These are phyloP conservation scores for Drosophila melanica DNA, from an alignment of 1,140 invertebrate species.

Conservation along the genomic window DNA sequence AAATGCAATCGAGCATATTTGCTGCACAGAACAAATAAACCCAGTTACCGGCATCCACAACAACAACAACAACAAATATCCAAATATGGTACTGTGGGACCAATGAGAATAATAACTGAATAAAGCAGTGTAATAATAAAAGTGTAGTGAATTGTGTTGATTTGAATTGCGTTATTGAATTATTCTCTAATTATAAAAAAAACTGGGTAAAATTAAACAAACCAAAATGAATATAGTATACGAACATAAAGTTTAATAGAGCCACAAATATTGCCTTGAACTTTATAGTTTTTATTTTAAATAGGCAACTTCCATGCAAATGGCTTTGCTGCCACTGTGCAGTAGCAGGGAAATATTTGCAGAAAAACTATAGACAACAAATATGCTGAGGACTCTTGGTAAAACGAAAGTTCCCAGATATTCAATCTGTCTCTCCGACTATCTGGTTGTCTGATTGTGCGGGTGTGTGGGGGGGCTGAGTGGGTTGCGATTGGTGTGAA, in stretches of 20 bases:
- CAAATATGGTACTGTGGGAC: constrained; percentile 36
- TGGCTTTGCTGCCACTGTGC: constrained; percentile 18
- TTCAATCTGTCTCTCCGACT: constrained; percentile 17
- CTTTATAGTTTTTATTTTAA: neutral
- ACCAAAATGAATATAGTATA: too few species aligned
- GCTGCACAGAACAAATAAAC: constrained; percentile 66
- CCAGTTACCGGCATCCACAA: constrained; percentile 40
- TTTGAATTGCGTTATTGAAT: too few species aligned
- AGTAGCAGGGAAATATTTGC: constrained; percentile 18
- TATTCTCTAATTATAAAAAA: too few species aligned
- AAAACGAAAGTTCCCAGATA: constrained; percentile 46
- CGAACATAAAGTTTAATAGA: too few species aligned
- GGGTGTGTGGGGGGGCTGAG: neutral
- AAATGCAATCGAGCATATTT: constrained; percentile 81
- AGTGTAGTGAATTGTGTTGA: too few species aligned
- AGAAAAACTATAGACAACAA: constrained; percentile 65
- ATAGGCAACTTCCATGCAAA: neutral
- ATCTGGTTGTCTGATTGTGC: neutral
- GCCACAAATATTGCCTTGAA: neutral
- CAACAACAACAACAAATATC: constrained; percentile 19
- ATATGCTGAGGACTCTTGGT: constrained; percentile 58
- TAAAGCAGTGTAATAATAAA: too few species aligned
- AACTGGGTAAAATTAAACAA: too few species aligned
- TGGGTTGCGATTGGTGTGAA: neutral
- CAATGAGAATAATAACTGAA: neutral